Conservation (phyloP, 2,888 invertebrate genomes). For the Hydriomena furcata region DNA sequence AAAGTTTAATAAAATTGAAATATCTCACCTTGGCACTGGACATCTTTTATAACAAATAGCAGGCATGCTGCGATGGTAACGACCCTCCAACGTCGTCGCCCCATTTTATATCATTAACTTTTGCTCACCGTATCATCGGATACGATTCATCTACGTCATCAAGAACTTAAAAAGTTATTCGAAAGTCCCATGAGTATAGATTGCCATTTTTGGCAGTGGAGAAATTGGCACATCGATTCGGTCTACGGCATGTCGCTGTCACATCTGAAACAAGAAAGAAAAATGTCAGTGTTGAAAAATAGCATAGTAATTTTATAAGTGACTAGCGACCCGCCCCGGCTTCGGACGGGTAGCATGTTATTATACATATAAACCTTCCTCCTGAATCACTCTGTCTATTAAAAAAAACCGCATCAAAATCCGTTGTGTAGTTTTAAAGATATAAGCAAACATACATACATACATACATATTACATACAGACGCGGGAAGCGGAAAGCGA, state of each 20-base stretch:
- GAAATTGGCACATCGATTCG: slow-evolving; percentile 52
- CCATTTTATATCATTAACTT: slow-evolving; percentile 57
- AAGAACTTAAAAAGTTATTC: slow-evolving; percentile 48
- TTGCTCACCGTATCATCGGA: slow-evolving; percentile 75
- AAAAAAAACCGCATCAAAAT: no score
- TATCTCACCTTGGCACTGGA: slow-evolving; percentile 72
- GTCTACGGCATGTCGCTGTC: slow-evolving; percentile 57
- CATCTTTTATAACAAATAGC: slow-evolving; percentile 68
- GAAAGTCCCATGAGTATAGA: slow-evolving; percentile 46
- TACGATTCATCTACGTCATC: slow-evolving; percentile 40
- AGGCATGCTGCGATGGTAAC: slow-evolving; percentile 72
- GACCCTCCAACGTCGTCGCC: slow-evolving; percentile 75
- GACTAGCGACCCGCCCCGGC: no score
- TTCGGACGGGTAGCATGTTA: no score
- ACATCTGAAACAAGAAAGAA: slow-evolving; percentile 70
- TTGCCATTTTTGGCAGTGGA: slow-evolving; percentile 54
- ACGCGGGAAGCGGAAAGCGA: no score
- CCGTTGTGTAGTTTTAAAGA: no score
- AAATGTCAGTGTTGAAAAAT: slow-evolving; percentile 16
- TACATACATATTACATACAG: no score
- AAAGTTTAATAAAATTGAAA: slow-evolving; percentile 4
- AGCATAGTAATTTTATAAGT: neutral
- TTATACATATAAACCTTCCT: no score
- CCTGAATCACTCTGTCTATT: no score
- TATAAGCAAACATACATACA: no score